phyloP scores from a whole-genome alignment of 2,888 invertebrate species.

The Cancer borealis region DNA sequence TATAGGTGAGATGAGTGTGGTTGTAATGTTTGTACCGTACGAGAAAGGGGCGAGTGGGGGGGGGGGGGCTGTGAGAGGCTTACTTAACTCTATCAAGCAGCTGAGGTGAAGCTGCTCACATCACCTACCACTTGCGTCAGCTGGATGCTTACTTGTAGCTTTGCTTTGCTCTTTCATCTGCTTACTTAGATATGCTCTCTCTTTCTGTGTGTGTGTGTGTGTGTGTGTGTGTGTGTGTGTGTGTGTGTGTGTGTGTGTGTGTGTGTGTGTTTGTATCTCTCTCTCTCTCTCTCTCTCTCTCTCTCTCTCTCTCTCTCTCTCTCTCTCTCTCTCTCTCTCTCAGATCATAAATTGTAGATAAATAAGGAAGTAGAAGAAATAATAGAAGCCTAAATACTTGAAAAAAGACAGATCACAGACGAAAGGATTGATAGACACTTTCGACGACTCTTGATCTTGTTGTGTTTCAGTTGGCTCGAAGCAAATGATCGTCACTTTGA shows the following conservation, averaged over 20 bases:
- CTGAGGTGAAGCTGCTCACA: not conserved
- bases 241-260: not conserved
- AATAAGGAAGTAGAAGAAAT: too few relatives aligned
- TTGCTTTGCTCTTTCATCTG: conserved; percentile 14
- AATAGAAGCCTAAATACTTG: not conserved
- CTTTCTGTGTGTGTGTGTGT: not conserved
- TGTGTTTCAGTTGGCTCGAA: not conserved
- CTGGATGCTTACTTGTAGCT: not conserved
- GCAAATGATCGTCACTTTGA: not conserved
- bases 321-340: conserved; percentile 45
- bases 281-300: conserved; percentile 61
- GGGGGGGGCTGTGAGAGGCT: not conserved
- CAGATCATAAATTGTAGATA: too few relatives aligned
- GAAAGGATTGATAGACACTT: not conserved
- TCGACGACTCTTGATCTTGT: not conserved
- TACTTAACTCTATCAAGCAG: not conserved
- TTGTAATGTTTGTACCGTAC: not conserved
- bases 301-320: not conserved
- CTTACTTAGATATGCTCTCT: not conserved
- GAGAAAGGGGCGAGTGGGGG: not conserved
- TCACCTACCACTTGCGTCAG: not conserved
- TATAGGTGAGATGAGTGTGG: too few relatives aligned
- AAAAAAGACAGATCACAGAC: not conserved
- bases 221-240: too few relatives aligned
- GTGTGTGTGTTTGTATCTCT: not conserved